phyloP scores from a whole-genome alignment of 2,888 invertebrate genomes.

The Empis stercorea region DNA sequence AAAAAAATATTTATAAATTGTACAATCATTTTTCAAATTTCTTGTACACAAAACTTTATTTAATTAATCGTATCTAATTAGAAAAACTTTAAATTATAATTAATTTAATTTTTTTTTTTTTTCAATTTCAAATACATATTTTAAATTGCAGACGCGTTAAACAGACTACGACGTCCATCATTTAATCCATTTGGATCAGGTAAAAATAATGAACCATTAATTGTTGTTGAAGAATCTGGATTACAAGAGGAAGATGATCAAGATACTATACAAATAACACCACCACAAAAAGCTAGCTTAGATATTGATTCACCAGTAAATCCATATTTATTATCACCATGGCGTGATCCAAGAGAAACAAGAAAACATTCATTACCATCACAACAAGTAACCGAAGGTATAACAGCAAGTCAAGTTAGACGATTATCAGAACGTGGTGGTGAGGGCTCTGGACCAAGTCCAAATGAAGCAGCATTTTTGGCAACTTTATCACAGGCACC shows the following conservation, averaged over 20 bases:
- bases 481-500: conserved; percentile 68
- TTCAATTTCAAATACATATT: too few species aligned
- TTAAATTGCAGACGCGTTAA: background rate
- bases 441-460: conserved; percentile 60
- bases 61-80: too few species aligned
- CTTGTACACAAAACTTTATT: too few species aligned
- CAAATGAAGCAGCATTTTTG: conserved; percentile 68
- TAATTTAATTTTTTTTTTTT: too few species aligned
- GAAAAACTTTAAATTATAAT: too few species aligned
- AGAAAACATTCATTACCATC: conserved; percentile 75
- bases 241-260: conserved; percentile 52
- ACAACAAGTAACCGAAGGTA: conserved; percentile 71
- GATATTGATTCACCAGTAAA: conserved; percentile 69
- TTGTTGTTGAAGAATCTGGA: conserved; percentile 68
- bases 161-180: conserved; percentile 53
- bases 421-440: conserved; percentile 67
- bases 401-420: conserved; percentile 76
- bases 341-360: conserved; percentile 58
- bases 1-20: too few species aligned
- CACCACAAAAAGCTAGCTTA: conserved; percentile 47
- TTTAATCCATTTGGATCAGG: conserved; percentile 41
- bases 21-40: too few species aligned
- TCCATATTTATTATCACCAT: conserved; percentile 70
- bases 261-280: conserved; percentile 33
- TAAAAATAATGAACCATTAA: conserved; percentile 57